Evolutionary conservation across 2,888 invertebrate species (phyloP), one percentile per base, ranked within the genome.

Genomic region (Pheosia gnoma): DNA sequence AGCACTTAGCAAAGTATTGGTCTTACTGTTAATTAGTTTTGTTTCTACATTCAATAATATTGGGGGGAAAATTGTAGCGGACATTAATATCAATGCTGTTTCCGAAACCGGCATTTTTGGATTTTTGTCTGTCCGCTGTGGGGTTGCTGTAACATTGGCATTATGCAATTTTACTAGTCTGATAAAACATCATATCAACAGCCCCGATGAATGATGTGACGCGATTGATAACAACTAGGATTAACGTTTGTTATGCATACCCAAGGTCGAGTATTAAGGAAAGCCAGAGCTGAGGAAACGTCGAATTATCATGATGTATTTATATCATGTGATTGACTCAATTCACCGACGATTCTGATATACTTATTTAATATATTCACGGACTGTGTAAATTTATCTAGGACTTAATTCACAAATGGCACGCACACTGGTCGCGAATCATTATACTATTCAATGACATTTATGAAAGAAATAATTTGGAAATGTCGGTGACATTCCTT

Each of bases 131-230:
- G 8, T 41, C 41, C 5, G 41, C 13, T 69, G 60, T 65, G 65
- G 53, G 61, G 66, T 67, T 52, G 59, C 66, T 68, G 60, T 68
- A 67, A 68, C 49, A 70, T 75, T 80, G 79, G 78, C 80, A 65
- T 55, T 59, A 57, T 69, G 76, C 77, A 74, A 80, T 68, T 67
- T 53, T 39, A 58, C 62, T 39, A 65, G 57, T 57, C 57, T 54
- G 64, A 68, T 71, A 74, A 67, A 56, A 36, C 51, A 53, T 63
- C 55, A 49, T 67, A 64, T 67, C 61, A 58, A 61, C 63, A 68
- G 57, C 39, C 51, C 57, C 54, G 47, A 55, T 64, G 55, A 59
- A 61, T 59, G 59, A 67, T 67, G 61, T 63, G 68, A 71, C 66
- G 71, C 71, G 59, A 72, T 58, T 71, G 66, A 64, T 69, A 66